Conservation (phyloP, 2,888 invertebrate genomes). For the Stramonita haemastoma region DNA sequence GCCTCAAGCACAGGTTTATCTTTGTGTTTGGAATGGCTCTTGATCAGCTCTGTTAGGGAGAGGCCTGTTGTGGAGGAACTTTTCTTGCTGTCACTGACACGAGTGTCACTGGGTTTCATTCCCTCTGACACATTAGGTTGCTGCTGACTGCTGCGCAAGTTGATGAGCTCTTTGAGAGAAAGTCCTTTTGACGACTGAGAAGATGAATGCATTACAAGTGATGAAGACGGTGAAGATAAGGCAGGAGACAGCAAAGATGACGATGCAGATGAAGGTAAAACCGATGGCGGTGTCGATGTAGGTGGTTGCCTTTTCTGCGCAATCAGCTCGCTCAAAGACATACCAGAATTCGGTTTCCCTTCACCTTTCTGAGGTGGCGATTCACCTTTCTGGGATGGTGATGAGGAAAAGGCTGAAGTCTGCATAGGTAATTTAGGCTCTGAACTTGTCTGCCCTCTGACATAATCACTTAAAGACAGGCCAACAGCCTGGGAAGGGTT, state of each 20-base stretch:
- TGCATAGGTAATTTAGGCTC: not conserved
- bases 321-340: constrained; percentile 22
- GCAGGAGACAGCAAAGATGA: not conserved
- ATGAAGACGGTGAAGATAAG: not conserved
- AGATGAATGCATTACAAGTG: not conserved
- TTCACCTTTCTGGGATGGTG: not conserved
- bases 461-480: not conserved
- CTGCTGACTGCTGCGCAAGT: constrained; percentile 39
- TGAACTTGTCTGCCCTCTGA: not conserved
- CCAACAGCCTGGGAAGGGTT: not conserved
- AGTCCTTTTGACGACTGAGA: not conserved
- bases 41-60: constrained; percentile 41
- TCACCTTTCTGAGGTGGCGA: not conserved
- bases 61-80: not conserved
- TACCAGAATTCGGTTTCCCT: not conserved
- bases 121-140: not conserved
- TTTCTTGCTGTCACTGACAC: not conserved
- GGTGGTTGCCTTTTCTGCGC: constrained; percentile 7
- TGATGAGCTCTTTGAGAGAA: constrained; percentile 51
- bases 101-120: not conserved
- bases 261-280: not conserved
- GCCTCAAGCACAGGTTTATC: not conserved
- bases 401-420: not conserved
- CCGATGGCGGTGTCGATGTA: not conserved
- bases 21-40: constrained; percentile 8